Base-by-base conservation (phyloP, 2,888 invertebrate species). In the Xestia c-nigrum region DNA sequence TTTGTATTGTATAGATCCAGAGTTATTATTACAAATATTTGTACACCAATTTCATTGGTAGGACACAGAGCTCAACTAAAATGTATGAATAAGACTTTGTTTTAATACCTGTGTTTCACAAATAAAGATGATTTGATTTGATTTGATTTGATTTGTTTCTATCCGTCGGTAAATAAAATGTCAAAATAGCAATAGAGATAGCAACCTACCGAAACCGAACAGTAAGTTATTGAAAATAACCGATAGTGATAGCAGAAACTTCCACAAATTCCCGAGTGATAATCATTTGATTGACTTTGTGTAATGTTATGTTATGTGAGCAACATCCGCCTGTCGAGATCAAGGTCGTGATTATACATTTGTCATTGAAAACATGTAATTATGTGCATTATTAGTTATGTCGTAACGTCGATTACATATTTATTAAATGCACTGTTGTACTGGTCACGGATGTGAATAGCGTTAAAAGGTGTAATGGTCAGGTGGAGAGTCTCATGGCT, bases 311-410 rank as follows among this genome's bases (percentile, higher is more conserved):
- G 71, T 50, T 77, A 50, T 40, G 16, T 57, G 57, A 38, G 61
- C 63, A 71, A 75, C 75, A 75, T 86, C 86, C 82, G 82, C 76
- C 14, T 75, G 67, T 3, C 46, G 50, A 74, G 72, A 86, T 84
- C 78, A 81, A 85, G 81, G 85, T 19, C 84, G 75, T 50, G 68
- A 84, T 85, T 63, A 84, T 75, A 67, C 61, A 78, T 63, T 67
- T 75, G 68, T 74, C 75, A 85, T 83, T 70, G 75, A 73, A 2
- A 70, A 70, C 78, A 68, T 83, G 40, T 78, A 78, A 78, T 76
- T 84, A 84, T 86, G 74, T 84, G 74, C 82, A 79, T 80, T 82
- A 83, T 80, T 74, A 68, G 40, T 52, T 69, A 81, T 79, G 84
- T 68, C 43, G 65, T 72, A 83, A 73, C 76, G 69, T 47, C 31